phyloP scores from a whole-genome alignment of 1,140 invertebrate species.

The Pomacea maculata region DNA sequence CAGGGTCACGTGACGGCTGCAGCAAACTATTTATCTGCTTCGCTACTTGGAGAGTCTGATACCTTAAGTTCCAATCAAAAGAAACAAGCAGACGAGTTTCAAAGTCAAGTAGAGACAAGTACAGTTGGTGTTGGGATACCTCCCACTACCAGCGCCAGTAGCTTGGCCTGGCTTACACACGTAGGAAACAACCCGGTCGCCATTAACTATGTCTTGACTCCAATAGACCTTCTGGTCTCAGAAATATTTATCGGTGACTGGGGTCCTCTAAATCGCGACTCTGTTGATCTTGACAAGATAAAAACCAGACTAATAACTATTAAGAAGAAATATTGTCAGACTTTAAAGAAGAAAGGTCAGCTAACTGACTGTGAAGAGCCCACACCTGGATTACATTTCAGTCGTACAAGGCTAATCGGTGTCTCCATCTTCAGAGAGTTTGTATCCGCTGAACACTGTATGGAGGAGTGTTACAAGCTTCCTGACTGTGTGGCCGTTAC shows the following conservation, averaged over 20 bases:
- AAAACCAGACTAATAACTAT: background rate
- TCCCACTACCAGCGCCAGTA: background rate
- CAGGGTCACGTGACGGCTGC: too few species aligned
- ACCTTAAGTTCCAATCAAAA: background rate
- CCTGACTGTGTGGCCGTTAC: background rate
- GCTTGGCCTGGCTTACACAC: too few species aligned
- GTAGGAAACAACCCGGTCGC: background rate
- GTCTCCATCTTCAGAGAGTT: background rate
- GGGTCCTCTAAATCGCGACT: background rate
- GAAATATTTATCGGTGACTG: background rate
- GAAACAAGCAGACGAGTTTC: background rate
- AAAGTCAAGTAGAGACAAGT: background rate
- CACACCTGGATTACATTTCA: background rate
- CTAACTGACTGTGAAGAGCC: background rate
- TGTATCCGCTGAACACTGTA: background rate
- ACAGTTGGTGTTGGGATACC: background rate
- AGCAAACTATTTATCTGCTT: too few species aligned
- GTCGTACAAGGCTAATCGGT: background rate
- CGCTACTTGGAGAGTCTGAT: too few species aligned
- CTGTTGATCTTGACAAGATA: background rate
- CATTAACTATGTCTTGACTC: background rate
- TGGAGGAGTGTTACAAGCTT: background rate
- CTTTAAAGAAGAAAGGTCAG: background rate
- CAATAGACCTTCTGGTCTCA: background rate
- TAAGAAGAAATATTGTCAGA: background rate